Conservation (phyloP, 2,888 invertebrate genomes). For the Caenorhabditis wallacei region DNA sequence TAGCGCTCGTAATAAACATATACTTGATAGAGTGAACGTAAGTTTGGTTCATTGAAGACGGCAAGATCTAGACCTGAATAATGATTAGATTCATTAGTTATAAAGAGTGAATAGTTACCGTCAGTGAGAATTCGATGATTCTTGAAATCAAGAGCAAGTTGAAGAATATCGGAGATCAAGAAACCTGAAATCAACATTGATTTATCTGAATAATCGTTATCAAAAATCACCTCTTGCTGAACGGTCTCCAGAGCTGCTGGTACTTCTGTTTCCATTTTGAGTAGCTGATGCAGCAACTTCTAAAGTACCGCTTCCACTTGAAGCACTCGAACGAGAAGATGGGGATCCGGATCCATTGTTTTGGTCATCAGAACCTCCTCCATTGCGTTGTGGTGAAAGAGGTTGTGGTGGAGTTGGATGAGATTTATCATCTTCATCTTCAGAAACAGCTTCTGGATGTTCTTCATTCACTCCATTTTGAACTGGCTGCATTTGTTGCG, state of each 20-base stretch:
- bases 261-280: conserved; percentile 26
- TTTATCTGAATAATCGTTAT: not conserved
- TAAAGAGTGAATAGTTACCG: not conserved
- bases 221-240: conserved; percentile 9
- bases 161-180: conserved; percentile 53
- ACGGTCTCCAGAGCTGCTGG: conserved; percentile 10
- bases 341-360: conserved; percentile 13
- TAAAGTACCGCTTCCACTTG: conserved; percentile 41
- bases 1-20: not conserved
- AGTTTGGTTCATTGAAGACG: not conserved
- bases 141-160: conserved; percentile 19
- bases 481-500: not conserved
- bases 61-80: conserved; percentile 34
- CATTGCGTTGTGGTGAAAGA: not conserved
- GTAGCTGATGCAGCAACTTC: conserved; percentile 14
- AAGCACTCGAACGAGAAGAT: conserved; percentile 35
- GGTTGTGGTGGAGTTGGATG: not conserved
- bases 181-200: conserved; percentile 14
- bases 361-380: conserved; percentile 12
- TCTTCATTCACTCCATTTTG: not conserved
- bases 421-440: conserved; percentile 31
- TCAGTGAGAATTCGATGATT: conserved; percentile 22
- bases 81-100: not conserved
- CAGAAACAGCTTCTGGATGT: not conserved
- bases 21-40: not conserved